phyloP scores from a whole-genome alignment of 2,797 vertebrate species.

The Peromyscus eremicus region DNA sequence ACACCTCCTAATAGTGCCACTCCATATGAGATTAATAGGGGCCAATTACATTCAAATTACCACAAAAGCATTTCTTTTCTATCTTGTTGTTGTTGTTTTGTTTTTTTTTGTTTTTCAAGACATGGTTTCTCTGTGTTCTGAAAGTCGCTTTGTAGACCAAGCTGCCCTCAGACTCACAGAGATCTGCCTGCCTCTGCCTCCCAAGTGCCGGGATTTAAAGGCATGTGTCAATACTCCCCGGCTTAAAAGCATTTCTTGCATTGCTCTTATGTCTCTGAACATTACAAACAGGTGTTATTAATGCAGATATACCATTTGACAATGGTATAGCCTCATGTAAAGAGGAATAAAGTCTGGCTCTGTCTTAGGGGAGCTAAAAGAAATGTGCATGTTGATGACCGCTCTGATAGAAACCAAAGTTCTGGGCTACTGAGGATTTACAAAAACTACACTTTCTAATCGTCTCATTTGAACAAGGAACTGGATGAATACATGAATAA shows the following conservation, averaged over 20 bases:
- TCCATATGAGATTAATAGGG: not conserved
- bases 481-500: not conserved
- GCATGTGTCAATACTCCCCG: not conserved
- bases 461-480: not conserved
- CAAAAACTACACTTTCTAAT: constrained; percentile 4
- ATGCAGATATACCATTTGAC: not conserved
- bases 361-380: not conserved
- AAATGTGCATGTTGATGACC: not conserved
- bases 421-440: not conserved
- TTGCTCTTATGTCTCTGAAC: not conserved
- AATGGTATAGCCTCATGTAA: not conserved
- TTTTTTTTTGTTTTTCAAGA: not conserved
- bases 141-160: not conserved
- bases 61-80: not conserved
- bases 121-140: not conserved
- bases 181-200: not conserved
- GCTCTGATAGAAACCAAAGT: not conserved
- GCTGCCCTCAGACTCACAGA: not conserved
- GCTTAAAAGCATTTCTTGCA: not conserved
- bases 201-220: not conserved
- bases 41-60: not conserved
- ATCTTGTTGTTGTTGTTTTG: too few relatives aligned
- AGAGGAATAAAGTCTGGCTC: not conserved
- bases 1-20: not conserved
- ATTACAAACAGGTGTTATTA: not conserved